Base-by-base conservation (phyloP, 2,888 invertebrate species). In the Synanthedon andrenaeformis region DNA sequence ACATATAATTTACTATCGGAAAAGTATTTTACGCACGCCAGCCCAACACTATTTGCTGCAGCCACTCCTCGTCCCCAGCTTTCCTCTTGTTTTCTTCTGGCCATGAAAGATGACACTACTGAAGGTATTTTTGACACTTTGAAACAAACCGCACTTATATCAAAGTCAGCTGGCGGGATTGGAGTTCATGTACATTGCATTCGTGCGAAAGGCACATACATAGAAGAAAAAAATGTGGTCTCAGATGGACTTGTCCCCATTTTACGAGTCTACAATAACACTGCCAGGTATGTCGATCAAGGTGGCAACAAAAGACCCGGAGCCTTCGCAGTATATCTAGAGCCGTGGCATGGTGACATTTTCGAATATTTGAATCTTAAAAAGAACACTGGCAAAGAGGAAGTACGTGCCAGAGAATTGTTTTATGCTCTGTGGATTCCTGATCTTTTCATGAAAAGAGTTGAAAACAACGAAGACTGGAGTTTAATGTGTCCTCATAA, bases 381-480 rank as follows among this genome's bases (percentile, higher is more conserved):
- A 72, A 98, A 98, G 76, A 99, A 99, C 74, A 97, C 96, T 0
- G 94, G 99, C 0, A 96, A 96, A 72, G 99, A 99, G 75, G 98
- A 99, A 79, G 89, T 93, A 42, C 89, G 99, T 50, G 98, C 99
- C 0, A 90, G 99, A 53, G 99, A 99, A 80, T 85, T 99, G 42
- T 99, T 99, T 79, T 98, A 96, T 77, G 99, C 96, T 0, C 77
- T 99, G 35, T 99, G 99, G 99, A 96, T 99, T 62, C 97, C 99
- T 0, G 99, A 99, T 87, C 89, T 99, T 55, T 99, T 99, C 76
- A 99, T 99, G 99, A 91, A 94, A 75, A 90, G 99, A 52, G 96
- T 97, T 0, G 94, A 97, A 74, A 88, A 89, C 2, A 91, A 98
- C 78, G 92, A 86, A 58, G 89, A 91, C 52, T 99, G 99, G 99